Conservation (phyloP, 2,888 invertebrate genomes). For the Diarsia brunnea region DNA sequence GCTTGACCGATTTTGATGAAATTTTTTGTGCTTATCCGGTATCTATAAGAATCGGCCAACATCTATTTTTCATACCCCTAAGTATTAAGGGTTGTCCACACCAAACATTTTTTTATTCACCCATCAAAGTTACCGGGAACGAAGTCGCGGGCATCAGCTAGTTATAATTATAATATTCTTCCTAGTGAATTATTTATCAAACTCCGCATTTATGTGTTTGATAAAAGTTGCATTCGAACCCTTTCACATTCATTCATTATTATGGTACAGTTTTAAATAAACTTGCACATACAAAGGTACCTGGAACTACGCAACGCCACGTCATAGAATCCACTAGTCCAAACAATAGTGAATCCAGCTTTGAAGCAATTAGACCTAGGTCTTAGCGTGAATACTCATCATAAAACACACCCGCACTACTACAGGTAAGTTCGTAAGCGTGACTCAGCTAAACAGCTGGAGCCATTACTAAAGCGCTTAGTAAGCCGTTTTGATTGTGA, state of each 20-base stretch:
- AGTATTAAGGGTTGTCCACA: too few relatives aligned
- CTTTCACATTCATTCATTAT: too few relatives aligned
- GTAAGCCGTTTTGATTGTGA: conserved; percentile 45
- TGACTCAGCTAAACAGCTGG: conserved; percentile 33
- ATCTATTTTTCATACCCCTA: too few relatives aligned
- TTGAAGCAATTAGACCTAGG: conserved; percentile 8
- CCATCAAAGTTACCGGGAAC: too few relatives aligned
- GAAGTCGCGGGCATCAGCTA: too few relatives aligned
- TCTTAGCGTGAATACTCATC: background rate
- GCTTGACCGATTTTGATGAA: too few relatives aligned
- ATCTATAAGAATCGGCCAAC: too few relatives aligned
- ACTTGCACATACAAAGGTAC: background rate
- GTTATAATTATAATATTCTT: too few relatives aligned
- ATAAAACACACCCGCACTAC: background rate
- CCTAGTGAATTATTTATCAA: background rate
- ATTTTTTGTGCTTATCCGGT: too few relatives aligned
- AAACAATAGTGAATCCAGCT: conserved; percentile 24
- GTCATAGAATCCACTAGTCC: background rate
- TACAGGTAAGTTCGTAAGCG: background rate
- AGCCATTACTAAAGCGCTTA: conserved; percentile 37
- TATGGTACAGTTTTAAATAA: background rate
- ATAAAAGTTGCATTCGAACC: too few relatives aligned
- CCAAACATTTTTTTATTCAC: too few relatives aligned
- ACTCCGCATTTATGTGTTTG: too few relatives aligned
- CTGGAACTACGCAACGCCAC: background rate